These are phyloP conservation scores for Mormyrus iriodes DNA, from an alignment of 2,113 vertebrate species.

Conservation along the genomic window DNA sequence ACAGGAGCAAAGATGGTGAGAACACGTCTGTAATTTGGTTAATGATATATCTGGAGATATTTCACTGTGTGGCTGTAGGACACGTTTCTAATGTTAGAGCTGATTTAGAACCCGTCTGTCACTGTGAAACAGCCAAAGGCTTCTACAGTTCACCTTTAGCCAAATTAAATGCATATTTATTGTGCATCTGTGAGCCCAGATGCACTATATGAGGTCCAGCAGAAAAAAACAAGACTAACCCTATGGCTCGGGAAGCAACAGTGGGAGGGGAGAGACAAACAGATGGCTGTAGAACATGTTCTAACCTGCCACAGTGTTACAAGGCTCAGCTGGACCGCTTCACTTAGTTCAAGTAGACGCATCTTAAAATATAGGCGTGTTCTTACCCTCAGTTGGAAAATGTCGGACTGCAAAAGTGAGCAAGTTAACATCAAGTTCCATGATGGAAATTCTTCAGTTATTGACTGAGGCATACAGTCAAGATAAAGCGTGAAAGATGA, in stretches of 20 bases:
- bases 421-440: too few relatives aligned
- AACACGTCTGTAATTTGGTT: background rate
- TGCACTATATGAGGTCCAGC: background rate
- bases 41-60: background rate
- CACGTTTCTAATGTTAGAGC: background rate
- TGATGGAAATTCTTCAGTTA: too few relatives aligned
- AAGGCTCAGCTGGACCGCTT: background rate
- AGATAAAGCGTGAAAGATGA: background rate
- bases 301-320: background rate
- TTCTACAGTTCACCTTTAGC: background rate
- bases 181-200: background rate
- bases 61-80: background rate
- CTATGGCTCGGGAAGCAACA: background rate
- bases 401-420: too few relatives aligned
- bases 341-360: background rate
- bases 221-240: background rate
- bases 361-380: background rate
- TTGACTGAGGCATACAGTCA: too few relatives aligned
- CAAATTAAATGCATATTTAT: background rate
- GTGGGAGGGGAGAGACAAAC: background rate
- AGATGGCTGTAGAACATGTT: background rate
- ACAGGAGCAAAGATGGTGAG: slow-evolving; percentile 54
- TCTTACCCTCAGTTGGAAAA: background rate
- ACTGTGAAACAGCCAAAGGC: background rate
- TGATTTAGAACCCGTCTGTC: background rate